Percentiles rank a stretch among this genome's conserved stretches.
These are phyloP conservation scores for Cinclus cinclus DNA, from an alignment of 2,113 vertebrate genomes.

Conservation along the genomic window DNA sequence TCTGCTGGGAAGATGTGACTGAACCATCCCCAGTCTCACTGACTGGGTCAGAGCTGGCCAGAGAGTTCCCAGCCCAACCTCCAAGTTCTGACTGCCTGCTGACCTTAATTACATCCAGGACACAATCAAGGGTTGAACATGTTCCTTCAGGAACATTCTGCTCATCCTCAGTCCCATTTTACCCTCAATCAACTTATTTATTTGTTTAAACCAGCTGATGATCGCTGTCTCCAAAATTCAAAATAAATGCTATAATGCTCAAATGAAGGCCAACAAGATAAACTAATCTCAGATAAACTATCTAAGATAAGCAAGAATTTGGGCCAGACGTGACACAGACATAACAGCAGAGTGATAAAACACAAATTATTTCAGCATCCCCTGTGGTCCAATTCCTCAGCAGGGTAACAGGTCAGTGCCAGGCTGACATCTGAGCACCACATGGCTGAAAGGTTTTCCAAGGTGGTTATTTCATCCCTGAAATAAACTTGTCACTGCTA, in stretches of 20 bases:
- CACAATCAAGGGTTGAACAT: not conserved
- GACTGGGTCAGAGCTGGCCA: not conserved
- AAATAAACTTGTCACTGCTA: slow-evolving; percentile 24
- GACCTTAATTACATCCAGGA: not conserved
- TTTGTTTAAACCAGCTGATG: not conserved
- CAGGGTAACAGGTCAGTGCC: slow-evolving; percentile 10
- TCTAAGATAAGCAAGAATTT: not conserved
- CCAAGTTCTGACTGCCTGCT: not conserved
- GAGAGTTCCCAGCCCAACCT: not conserved
- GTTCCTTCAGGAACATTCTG: not conserved
- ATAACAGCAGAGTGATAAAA: slow-evolving; percentile 1
- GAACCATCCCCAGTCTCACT: not conserved
- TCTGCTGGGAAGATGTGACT: not conserved
- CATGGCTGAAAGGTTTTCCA: slow-evolving; percentile 20
- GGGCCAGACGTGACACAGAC: not conserved
- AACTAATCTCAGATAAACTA: not conserved
- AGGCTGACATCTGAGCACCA: slow-evolving; percentile 43
- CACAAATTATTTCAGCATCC: not conserved
- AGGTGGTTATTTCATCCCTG: not conserved
- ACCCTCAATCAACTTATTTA: not conserved
- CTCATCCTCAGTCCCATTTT: not conserved
- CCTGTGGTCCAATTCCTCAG: not conserved
- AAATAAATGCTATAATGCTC: not conserved
- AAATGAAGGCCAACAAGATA: not conserved
- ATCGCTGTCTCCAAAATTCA: not conserved